A percentile compares a stretch with the other conserved stretches of the same genome.
Conservation (phyloP, 2,113 vertebrate genomes). For the Plecotus auritus region DNA sequence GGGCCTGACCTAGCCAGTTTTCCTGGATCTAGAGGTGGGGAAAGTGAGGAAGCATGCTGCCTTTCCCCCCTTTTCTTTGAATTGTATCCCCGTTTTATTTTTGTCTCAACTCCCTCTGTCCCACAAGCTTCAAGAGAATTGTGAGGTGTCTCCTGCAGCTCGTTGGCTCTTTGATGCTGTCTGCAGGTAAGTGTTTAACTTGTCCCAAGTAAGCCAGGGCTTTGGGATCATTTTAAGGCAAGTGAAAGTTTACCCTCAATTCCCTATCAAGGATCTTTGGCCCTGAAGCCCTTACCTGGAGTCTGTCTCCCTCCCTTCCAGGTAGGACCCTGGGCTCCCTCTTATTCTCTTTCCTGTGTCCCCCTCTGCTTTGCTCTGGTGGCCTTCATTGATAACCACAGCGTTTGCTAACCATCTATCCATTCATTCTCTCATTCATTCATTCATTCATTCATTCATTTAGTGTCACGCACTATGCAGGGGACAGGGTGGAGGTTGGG, state of each 20-base stretch:
- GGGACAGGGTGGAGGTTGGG: neutral
- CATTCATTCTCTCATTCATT: neutral
- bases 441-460: neutral
- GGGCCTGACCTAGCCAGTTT: conserved; percentile 58
- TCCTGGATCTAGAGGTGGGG: conserved; percentile 37
- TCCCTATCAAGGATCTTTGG: neutral
- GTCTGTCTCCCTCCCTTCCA: neutral
- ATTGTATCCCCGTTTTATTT: neutral
- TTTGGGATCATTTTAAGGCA: neutral
- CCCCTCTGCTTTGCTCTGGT: neutral
- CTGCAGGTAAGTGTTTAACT: conserved; percentile 55
- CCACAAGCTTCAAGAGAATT: neutral
- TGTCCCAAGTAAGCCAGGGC: neutral
- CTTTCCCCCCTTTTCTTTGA: neutral
- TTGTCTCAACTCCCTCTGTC: neutral
- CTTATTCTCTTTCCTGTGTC: neutral
- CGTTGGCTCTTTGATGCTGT: neutral
- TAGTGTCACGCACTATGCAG: neutral
- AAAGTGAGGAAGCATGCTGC: conserved; percentile 17
- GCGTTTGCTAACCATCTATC: neutral
- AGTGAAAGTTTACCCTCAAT: neutral
- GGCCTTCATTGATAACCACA: neutral
- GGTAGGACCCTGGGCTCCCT: neutral
- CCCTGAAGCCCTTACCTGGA: neutral
- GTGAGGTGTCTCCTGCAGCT: neutral